Evolutionary conservation across 2,113 vertebrate species (phyloP).

Genomic region (Onychostoma macrolepis): DNA sequence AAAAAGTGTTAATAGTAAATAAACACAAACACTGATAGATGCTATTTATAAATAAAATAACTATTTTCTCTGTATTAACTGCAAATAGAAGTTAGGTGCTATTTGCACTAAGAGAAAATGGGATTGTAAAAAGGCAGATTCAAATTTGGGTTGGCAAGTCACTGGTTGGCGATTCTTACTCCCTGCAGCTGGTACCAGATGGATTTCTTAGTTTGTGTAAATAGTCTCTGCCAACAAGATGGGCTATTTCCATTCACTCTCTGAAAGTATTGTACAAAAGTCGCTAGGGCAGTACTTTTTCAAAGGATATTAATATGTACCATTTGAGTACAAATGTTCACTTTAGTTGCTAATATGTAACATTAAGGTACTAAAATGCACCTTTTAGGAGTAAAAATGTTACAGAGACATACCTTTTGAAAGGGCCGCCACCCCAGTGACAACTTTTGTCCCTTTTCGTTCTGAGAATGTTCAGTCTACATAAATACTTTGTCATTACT

Average conservation of each 20-base stretch:
- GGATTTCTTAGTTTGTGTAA: background rate
- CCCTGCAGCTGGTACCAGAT: background rate
- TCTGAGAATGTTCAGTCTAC: no score
- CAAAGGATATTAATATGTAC: background rate
- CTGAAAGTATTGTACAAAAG: background rate
- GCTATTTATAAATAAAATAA: no score
- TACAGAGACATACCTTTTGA: no score
- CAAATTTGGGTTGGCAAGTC: background rate
- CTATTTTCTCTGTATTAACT: no score
- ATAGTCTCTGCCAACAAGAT: background rate
- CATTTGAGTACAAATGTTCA: no score
- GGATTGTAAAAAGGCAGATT: background rate
- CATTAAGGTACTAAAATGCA: no score
- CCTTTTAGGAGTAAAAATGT: no score
- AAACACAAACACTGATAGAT: background rate
- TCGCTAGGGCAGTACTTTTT: background rate
- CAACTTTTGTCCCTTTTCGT: no score
- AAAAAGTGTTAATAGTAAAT: background rate
- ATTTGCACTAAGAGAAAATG: background rate
- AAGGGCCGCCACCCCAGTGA: no score
- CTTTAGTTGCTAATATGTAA: no score
- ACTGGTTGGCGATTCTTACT: background rate
- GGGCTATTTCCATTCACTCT: background rate
- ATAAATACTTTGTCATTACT: no score
- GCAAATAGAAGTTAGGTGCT: no score